phyloP scores from a whole-genome alignment of 2,888 invertebrate species.

The Cryptophagus acutangulus region DNA sequence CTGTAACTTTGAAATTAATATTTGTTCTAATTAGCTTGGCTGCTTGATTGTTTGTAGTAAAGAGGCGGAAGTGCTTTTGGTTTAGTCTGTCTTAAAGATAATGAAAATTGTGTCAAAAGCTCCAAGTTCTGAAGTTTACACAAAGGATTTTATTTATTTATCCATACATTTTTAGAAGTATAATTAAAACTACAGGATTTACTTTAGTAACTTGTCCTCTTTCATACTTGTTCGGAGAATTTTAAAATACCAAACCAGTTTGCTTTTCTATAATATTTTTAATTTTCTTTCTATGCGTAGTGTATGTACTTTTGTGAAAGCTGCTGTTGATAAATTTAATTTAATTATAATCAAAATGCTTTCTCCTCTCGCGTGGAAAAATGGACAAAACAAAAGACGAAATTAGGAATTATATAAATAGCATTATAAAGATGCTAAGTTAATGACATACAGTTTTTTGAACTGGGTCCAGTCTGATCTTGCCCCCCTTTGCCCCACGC shows the following conservation, averaged over 20 bases:
- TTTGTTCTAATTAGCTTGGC: no score
- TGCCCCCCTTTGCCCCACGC: slow-evolving; percentile 16
- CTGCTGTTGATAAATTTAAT: no score
- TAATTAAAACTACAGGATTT: no score
- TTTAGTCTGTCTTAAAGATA: no score
- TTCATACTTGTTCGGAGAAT: not conserved
- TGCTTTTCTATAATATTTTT: not conserved
- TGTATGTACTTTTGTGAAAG: not conserved
- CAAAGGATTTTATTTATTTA: no score
- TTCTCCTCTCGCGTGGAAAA: not conserved
- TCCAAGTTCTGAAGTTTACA: no score
- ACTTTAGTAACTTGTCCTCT: not conserved
- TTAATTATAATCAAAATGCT: slow-evolving; percentile 4
- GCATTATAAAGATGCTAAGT: slow-evolving; percentile 6
- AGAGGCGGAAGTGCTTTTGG: no score
- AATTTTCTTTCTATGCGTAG: not conserved
- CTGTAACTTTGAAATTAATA: no score
- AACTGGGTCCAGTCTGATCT: slow-evolving; percentile 21
- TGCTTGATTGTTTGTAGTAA: no score
- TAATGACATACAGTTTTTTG: slow-evolving; percentile 25
- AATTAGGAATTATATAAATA: not conserved
- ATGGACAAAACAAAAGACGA: not conserved
- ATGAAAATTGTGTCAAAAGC: no score
- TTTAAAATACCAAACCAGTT: slow-evolving; percentile 3
- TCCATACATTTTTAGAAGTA: no score